phyloP scores from a whole-genome alignment of 2,888 invertebrate species.

The Hyalella azteca region DNA sequence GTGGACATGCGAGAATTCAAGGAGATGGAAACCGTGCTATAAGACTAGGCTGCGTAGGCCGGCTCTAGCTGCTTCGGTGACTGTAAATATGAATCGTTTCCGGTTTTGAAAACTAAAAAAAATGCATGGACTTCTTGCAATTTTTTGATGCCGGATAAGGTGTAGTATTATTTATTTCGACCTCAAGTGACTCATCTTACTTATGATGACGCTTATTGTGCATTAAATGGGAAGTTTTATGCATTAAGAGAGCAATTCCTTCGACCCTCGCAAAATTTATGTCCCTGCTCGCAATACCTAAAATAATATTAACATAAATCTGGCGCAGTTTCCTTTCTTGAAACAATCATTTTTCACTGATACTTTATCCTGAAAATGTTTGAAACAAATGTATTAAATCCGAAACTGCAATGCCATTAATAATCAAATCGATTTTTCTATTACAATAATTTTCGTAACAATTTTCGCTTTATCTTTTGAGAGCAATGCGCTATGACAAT shows the following conservation, averaged over 20 bases:
- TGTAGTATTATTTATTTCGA: neutral
- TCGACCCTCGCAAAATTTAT: neutral
- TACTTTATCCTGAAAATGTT: too few relatives aligned
- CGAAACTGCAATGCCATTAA: too few relatives aligned
- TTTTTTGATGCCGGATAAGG: neutral
- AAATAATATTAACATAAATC: too few relatives aligned
- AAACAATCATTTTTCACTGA: too few relatives aligned
- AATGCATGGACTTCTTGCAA: neutral
- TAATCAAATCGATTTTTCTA: too few relatives aligned
- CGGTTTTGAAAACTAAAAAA: neutral
- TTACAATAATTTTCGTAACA: too few relatives aligned
- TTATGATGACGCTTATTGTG: neutral
- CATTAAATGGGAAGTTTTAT: neutral
- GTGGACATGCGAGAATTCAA: constrained; percentile 26
- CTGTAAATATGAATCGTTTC: neutral
- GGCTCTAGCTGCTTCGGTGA: neutral
- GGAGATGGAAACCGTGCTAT: constrained; percentile 35
- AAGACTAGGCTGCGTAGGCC: neutral
- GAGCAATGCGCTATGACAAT: too few relatives aligned
- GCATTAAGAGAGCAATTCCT: neutral
- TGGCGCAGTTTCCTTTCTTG: too few relatives aligned
- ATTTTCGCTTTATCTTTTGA: too few relatives aligned
- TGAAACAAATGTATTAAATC: too few relatives aligned
- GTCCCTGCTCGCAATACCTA: neutral
- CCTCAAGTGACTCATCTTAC: neutral